Evolutionary conservation across 2,888 invertebrate species (phyloP), one percentile per base, ranked within the genome.

Genomic region (Desoria tigrina): DNA sequence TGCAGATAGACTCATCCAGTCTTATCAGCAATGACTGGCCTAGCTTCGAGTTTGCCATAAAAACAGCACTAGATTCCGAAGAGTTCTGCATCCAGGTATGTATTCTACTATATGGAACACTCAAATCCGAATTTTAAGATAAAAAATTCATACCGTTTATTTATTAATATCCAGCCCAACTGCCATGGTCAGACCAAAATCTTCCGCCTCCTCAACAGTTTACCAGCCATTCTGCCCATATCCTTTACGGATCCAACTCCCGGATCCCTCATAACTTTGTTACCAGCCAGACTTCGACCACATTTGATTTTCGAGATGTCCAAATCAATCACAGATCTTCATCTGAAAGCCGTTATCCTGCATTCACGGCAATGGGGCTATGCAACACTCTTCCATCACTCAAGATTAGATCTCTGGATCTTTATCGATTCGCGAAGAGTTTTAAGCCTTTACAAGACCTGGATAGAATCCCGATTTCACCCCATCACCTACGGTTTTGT

Each of bases 11-110:
- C 39, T 70, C 72, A 6, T 66, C 61, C 18, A 71, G 64, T 42
- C 59, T 71, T 37, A 55, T 71, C 55, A 66, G 63, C 26, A 65
- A 71, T 57, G 65, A 72, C 65, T 68, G 74, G 72, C 75, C 75
- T 21, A 72, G 71, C 26, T 75, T 74, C 60, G 75, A 75, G 60
- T 75, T 75, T 65, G 72, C 69, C 7, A 55, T 75, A 2, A 75
- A 75, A 62, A 72, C 74, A 0, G 66, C 72, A n/a, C 65, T 75
- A 2, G 74, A 75, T 61, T 71, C 74, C 11, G 71, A 69, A 42
- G 75, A 75, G 53, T 75, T 74, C 62, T 75, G 75, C 69, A 71
- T 72, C 57, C 74, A 75, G 67, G 73, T 75, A 68, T 58, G 60
- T 39, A 1, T 26, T 24, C 50, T 49, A 39, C 27, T 23, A 58